phyloP scores from a whole-genome alignment of 2,797 vertebrate species.

The Capromys pilorides region DNA sequence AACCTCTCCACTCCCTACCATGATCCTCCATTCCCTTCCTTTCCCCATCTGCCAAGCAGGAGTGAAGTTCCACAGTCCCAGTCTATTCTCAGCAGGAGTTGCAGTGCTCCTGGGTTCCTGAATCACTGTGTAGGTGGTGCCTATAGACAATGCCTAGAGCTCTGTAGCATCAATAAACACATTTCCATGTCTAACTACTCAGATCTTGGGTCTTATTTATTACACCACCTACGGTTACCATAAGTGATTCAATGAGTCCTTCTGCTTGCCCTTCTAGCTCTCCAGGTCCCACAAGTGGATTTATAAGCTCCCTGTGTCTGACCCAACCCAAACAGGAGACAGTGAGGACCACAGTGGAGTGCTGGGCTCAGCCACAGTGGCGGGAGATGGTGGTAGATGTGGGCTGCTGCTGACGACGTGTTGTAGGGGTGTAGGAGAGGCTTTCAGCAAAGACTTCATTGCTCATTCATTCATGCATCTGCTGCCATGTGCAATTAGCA shows the following conservation, averaged over 20 bases:
- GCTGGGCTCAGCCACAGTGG: background rate
- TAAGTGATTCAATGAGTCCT: background rate
- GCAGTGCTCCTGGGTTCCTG: background rate
- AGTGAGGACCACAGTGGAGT: background rate
- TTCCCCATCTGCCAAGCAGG: background rate
- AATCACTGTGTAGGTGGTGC: background rate
- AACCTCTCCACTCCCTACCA: background rate
- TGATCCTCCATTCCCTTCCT: background rate
- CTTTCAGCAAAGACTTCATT: background rate
- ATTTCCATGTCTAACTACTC: background rate
- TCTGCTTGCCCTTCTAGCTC: background rate
- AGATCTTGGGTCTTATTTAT: background rate
- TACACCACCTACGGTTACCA: background rate
- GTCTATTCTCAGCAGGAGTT: background rate
- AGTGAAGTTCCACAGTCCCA: background rate
- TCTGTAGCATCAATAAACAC: constrained; percentile 8
- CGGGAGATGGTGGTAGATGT: background rate
- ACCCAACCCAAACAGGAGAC: background rate
- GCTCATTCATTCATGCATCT: background rate
- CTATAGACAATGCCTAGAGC: background rate
- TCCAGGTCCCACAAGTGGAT: background rate
- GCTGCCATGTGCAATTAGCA: background rate
- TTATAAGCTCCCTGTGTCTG: background rate
- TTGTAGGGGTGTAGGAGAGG: background rate
- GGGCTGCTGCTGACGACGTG: background rate